A percentile compares a stretch with the other conserved stretches of the same genome.
Conservation (phyloP, 1,140 invertebrate species). For the Holcopasites calliopsidis region DNA sequence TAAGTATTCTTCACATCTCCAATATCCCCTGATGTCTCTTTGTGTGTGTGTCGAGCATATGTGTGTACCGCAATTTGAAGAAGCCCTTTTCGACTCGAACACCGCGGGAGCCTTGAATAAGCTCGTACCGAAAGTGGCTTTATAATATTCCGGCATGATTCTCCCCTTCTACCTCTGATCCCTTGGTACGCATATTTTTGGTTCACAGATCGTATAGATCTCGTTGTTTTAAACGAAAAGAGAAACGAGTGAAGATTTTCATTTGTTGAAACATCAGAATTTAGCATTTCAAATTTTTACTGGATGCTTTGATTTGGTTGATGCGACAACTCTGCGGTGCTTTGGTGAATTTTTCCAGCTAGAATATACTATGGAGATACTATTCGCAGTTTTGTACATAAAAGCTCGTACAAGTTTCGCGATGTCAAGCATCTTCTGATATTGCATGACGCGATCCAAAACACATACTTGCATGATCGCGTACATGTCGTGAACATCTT, state of each 20-base stretch:
- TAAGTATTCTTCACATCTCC: constrained; percentile 45
- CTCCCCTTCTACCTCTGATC: neutral
- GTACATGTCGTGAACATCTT: neutral
- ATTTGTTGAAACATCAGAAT: neutral
- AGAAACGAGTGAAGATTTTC: no score
- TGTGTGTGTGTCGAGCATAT: neutral
- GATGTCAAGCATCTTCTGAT: neutral
- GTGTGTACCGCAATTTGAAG: neutral
- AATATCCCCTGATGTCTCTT: neutral
- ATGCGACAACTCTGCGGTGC: no score
- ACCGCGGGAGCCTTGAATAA: neutral
- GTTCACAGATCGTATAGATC: neutral
- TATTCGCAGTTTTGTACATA: neutral
- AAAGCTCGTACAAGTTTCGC: neutral
- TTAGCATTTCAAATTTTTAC: neutral
- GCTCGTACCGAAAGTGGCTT: neutral
- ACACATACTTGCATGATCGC: neutral
- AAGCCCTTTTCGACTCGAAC: neutral
- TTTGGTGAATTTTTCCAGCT: no score
- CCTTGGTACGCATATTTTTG: neutral
- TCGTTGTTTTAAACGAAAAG: neutral
- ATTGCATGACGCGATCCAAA: neutral
- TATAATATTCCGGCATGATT: neutral
- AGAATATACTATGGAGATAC: no score
- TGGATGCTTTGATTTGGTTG: no score